Conservation (phyloP, 2,888 invertebrate genomes). For the Eugnorisma glareosa region DNA sequence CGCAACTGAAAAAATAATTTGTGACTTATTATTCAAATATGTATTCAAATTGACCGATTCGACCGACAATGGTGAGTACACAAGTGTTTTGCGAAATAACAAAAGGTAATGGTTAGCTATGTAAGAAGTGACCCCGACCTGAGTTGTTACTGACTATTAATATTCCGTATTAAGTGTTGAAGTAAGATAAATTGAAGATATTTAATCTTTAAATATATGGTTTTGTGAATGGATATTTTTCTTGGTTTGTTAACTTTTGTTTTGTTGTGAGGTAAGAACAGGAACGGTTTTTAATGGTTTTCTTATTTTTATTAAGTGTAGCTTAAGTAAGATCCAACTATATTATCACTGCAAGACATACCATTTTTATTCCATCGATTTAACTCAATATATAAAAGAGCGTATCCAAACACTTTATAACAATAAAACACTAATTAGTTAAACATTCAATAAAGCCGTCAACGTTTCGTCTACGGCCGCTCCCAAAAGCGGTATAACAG, state of each 20-base stretch:
- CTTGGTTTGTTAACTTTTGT: constrained; percentile 14
- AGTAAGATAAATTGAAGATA: constrained; percentile 46
- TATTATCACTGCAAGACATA: not conserved
- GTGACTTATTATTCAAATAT: constrained; percentile 69
- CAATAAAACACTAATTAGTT: constrained; percentile 57
- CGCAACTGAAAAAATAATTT: constrained; percentile 81
- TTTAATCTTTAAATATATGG: constrained; percentile 10
- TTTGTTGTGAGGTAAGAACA: constrained; percentile 2
- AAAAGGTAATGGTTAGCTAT: constrained; percentile 61
- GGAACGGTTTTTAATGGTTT: constrained; percentile 2
- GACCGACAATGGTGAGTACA: constrained; percentile 76
- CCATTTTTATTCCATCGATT: not conserved
- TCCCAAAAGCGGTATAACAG: constrained; percentile 74
- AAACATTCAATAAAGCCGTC: constrained; percentile 69
- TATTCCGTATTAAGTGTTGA: constrained; percentile 51
- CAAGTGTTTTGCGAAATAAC: constrained; percentile 78
- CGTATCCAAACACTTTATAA: not conserved
- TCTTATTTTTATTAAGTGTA: not conserved
- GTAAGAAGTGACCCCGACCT: constrained; percentile 75
- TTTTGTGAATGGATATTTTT: constrained; percentile 43
- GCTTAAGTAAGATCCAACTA: not conserved
- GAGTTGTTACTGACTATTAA: constrained; percentile 50
- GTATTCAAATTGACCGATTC: constrained; percentile 80
- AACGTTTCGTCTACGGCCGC: constrained; percentile 66
- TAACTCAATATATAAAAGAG: not conserved